Evolutionary conservation across 2,888 invertebrate species (phyloP).

Genomic region (Scaeva pyrastri): DNA sequence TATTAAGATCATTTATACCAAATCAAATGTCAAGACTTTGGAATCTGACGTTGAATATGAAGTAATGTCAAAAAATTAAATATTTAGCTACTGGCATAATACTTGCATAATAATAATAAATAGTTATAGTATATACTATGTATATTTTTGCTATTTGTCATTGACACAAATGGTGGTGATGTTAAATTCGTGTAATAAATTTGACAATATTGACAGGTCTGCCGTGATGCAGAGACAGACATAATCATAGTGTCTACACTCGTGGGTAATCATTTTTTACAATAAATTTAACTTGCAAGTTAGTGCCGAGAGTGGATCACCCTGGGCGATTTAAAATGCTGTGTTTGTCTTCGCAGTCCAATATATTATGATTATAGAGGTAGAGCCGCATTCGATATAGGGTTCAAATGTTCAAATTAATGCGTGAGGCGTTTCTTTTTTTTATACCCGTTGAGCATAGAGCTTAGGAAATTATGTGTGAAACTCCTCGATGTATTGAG

Average conservation of each 20-base stretch:
- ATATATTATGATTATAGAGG: neutral
- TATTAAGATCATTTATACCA: neutral
- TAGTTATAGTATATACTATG: slow-evolving; percentile 24
- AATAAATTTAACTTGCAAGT: slow-evolving; percentile 31
- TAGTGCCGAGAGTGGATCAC: slow-evolving; percentile 41
- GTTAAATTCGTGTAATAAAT: slow-evolving; percentile 74
- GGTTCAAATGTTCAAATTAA: slow-evolving; percentile 25
- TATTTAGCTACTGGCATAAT: slow-evolving; percentile 33
- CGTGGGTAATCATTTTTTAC: slow-evolving; percentile 48
- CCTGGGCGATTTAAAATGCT: slow-evolving; percentile 44
- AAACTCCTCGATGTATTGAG: slow-evolving; percentile 32
- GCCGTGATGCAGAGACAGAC: slow-evolving; percentile 61
- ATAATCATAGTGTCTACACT: slow-evolving; percentile 63
- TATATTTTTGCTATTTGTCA: slow-evolving; percentile 63
- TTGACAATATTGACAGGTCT: slow-evolving; percentile 74
- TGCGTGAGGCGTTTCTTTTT: slow-evolving; percentile 35
- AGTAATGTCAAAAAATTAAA: neutral
- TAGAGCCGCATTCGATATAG: neutral
- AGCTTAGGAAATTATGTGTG: slow-evolving; percentile 26
- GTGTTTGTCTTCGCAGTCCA: neutral
- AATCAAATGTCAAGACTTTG: neutral
- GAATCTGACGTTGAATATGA: neutral
- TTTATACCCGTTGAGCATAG: slow-evolving; percentile 8
- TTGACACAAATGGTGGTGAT: slow-evolving; percentile 71
- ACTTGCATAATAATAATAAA: slow-evolving; percentile 17